A percentile compares a stretch with the other conserved stretches of the same genome.
Conservation (phyloP, 2,113 vertebrate genomes). For the Callithrix jacchus region DNA sequence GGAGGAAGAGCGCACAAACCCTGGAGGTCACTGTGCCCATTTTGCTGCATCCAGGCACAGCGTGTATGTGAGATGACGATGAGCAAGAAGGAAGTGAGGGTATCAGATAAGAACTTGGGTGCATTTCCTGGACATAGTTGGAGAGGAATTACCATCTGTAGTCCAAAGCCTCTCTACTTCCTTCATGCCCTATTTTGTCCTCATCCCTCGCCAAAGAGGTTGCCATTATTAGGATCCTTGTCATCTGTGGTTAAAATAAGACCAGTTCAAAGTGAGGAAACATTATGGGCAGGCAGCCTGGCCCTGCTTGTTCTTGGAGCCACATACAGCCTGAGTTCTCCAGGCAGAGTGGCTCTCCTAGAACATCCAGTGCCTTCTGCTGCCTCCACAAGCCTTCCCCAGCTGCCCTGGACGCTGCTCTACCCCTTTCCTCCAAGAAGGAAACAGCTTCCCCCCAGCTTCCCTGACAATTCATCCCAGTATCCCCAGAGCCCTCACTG, state of each 20-base stretch:
- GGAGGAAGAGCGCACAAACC: not conserved
- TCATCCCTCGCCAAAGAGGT: slow-evolving; percentile 54
- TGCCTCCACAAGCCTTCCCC: not conserved
- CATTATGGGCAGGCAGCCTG: slow-evolving; percentile 49
- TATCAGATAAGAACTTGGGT: slow-evolving; percentile 72
- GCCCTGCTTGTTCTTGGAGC: slow-evolving; percentile 27
- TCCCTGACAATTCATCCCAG: not conserved
- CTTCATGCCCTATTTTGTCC: slow-evolving; percentile 61
- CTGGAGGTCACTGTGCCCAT: not conserved
- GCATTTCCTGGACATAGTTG: slow-evolving; percentile 65
- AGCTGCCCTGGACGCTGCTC: not conserved
- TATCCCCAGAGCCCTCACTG: not conserved
- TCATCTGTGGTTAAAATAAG: slow-evolving; percentile 77
- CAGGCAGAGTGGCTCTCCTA: not conserved
- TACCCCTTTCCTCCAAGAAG: not conserved
- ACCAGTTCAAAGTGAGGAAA: slow-evolving; percentile 60
- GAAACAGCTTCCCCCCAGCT: not conserved
- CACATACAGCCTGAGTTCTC: not conserved
- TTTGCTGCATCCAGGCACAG: not conserved
- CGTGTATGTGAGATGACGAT: not conserved
- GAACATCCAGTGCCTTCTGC: not conserved
- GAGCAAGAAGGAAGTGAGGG: slow-evolving; percentile 64
- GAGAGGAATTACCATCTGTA: slow-evolving; percentile 39
- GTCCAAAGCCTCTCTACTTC: slow-evolving; percentile 65
- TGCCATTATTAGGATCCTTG: slow-evolving; percentile 79